Base-by-base conservation (phyloP, 2,888 invertebrate species). In the Ectropis crepuscularia region DNA sequence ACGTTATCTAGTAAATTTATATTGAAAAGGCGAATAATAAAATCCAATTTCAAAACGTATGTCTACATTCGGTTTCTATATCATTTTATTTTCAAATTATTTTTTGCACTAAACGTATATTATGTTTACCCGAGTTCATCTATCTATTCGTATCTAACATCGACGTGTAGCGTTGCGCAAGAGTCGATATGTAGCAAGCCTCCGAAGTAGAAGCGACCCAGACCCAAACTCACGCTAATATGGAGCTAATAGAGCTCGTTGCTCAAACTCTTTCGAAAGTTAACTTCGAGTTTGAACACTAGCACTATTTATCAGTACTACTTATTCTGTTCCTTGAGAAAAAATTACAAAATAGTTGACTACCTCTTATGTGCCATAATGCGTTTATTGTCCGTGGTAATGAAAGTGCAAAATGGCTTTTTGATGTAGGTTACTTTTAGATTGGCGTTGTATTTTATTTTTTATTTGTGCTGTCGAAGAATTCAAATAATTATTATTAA, bases 191-290 rank as follows among this genome's bases (percentile, higher is more conserved):
- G 65, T 59, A 53, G 68, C 61, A 70, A 70, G 64, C 55, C 45
- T 7, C 50, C 46, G 51, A 67, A 60, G 53, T 63, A 58, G 46
- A 67, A 16, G 45, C 60, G 68, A 45, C 68, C 71, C 47, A 65
- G 69, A 64, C 67, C 68, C 50, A 60, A 50, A 59, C 36, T 39
- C 41, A 53, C 57, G 65, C 67, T 69, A 65, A 69, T 69, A 53
- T 62, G 68, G 63, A 50, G 28, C 51, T 42, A 51, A 51, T 41
- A 50, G 39, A 50, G 55, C 61, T 53, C 39, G 47, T 71, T 71
- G 58, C 69, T 58, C 16, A 59, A 67, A 62, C 38, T n/a, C 37
- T 68, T 61, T 62, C 58, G 62, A 62, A 65, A 64, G 39, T 51
- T 51, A 45, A 53, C 57, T 48, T 49, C 28, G 53, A 50, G 47